Evolutionary conservation across 2,797 vertebrate species (phyloP).

Genomic region (Eulemur albifrons): DNA sequence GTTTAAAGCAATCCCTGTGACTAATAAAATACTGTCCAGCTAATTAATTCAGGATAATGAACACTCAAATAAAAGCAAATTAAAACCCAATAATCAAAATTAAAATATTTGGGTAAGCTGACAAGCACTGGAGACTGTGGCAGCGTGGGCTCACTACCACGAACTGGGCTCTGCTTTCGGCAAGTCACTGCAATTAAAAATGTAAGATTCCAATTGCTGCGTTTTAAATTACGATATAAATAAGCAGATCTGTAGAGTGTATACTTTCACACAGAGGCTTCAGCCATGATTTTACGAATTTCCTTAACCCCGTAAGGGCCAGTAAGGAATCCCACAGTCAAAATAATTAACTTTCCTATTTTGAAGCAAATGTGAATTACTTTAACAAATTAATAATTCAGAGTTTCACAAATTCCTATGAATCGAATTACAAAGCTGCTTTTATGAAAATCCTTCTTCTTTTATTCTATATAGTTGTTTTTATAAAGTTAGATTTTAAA

Average conservation of each 20-base stretch:
- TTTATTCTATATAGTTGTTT: not conserved
- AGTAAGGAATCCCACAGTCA: not conserved
- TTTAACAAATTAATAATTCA: slow-evolving; percentile 28
- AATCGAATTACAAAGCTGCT: not conserved
- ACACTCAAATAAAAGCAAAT: slow-evolving; percentile 37
- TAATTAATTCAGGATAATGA: slow-evolving; percentile 39
- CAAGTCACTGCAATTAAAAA: not conserved
- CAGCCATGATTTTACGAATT: not conserved
- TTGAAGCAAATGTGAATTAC: not conserved
- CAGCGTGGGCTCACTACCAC: not conserved
- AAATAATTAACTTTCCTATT: not conserved
- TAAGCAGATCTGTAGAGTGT: not conserved
- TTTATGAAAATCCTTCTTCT: slow-evolving; percentile 22
- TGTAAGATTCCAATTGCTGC: not conserved
- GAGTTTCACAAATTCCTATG: not conserved
- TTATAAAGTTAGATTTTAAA: not conserved
- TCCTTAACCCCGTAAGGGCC: not conserved
- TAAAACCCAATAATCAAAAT: slow-evolving; percentile 22
- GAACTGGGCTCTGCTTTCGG: not conserved
- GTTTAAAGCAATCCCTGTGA: not conserved
- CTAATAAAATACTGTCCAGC: not conserved
- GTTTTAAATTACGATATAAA: not conserved
- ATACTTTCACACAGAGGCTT: not conserved
- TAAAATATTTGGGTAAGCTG: not conserved
- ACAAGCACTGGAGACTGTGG: not conserved